Evolutionary conservation across 2,113 vertebrate species (phyloP).

Genomic region (Narcine bancroftii): DNA sequence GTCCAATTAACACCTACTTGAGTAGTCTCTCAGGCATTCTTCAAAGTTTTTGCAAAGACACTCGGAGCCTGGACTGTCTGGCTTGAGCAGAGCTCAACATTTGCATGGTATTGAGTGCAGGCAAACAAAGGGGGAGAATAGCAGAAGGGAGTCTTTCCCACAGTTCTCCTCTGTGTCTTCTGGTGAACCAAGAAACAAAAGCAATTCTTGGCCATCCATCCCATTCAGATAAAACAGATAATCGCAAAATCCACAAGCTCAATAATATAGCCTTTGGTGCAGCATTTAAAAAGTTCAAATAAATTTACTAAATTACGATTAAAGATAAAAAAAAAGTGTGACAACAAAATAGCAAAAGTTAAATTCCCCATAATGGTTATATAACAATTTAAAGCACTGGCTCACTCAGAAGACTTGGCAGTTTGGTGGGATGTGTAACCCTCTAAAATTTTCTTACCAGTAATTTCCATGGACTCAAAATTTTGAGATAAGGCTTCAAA

Average conservation of each 20-base stretch:
- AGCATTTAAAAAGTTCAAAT: not conserved
- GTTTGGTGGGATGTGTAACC: not conserved
- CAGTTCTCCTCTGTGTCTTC: not conserved
- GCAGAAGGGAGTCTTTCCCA: not conserved
- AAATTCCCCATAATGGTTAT: not conserved
- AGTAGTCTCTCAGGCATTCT: too few species aligned
- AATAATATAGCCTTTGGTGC: not conserved
- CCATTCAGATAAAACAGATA: not conserved
- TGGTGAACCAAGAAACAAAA: not conserved
- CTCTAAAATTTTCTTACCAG: not conserved
- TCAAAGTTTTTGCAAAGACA: too few species aligned
- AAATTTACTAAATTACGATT: not conserved
- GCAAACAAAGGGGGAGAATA: not conserved
- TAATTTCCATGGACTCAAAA: not conserved
- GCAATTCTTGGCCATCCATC: not conserved
- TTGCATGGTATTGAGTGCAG: not conserved
- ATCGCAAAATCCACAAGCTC: not conserved
- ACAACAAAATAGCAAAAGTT: not conserved
- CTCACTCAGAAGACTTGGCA: not conserved
- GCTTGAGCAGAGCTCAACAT: too few species aligned
- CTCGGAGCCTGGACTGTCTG: too few species aligned
- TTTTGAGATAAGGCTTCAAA: not conserved
- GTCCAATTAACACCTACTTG: too few species aligned
- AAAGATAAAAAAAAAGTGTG: not conserved
- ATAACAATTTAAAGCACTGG: not conserved